Conservation (phyloP, 2,797 vertebrate genomes). For the Chaunax sp. region DNA sequence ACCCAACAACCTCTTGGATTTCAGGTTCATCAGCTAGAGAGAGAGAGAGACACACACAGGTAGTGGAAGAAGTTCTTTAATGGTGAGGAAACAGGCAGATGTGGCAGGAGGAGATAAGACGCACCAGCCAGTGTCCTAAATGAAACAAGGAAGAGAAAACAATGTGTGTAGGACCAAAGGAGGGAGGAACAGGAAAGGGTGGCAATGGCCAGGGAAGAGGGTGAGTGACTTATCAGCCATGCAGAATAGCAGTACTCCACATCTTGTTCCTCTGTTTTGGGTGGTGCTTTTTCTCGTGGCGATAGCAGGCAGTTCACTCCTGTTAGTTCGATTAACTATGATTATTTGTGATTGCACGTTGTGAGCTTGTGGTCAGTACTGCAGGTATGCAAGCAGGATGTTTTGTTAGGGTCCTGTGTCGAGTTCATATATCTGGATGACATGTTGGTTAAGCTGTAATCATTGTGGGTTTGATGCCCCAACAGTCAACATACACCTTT, state of each 20-base stretch:
- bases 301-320: conserved; percentile 51
- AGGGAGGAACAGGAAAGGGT: conserved; percentile 14
- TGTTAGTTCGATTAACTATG: conserved; percentile 40
- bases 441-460: conserved; percentile 25
- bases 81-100: conserved; percentile 80
- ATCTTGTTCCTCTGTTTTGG: conserved; percentile 57
- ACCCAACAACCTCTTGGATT: conserved; percentile 14
- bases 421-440: conserved; percentile 17
- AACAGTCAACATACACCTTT: conserved; percentile 37
- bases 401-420: conserved; percentile 16
- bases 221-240: conserved; percentile 72
- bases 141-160: conserved; percentile 70
- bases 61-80: conserved; percentile 75
- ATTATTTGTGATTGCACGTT: conserved; percentile 32
- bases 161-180: conserved; percentile 57
- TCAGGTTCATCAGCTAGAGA: conserved; percentile 26
- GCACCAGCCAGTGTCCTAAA: conserved; percentile 59
- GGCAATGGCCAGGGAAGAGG: conserved; percentile 8
- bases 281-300: conserved; percentile 41
- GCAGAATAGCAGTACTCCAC: conserved; percentile 72
- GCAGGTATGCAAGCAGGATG: conserved; percentile 19
- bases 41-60: conserved; percentile 37
- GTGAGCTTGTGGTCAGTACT: conserved; percentile 27
- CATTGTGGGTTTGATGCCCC: conserved; percentile 26
- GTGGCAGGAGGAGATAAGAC: conserved; percentile 79